These are phyloP conservation scores for Papilio demoleus DNA, from an alignment of 2,888 invertebrate genomes.

Conservation along the genomic window DNA sequence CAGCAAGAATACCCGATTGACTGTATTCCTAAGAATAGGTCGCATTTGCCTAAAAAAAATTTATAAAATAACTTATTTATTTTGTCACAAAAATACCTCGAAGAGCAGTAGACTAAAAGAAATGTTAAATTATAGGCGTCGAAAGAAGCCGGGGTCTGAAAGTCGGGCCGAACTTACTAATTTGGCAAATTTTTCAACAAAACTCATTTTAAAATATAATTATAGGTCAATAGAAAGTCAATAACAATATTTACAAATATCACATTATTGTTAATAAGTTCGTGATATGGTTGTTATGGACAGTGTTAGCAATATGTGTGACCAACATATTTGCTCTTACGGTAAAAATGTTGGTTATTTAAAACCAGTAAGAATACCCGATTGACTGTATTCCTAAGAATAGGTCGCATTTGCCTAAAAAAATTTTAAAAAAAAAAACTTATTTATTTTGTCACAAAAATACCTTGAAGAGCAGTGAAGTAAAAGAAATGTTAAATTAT, in stretches of 20 bases:
- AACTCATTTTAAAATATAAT: too few species aligned
- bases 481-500: slow-evolving; percentile 21
- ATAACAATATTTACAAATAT: too few species aligned
- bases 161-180: slow-evolving; percentile 17
- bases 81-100: not conserved
- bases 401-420: too few species aligned
- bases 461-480: slow-evolving; percentile 4
- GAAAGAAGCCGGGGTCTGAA: slow-evolving; percentile 3
- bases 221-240: too few species aligned
- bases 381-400: not conserved
- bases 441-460: slow-evolving; percentile 3
- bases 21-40: not conserved
- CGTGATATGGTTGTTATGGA: too few species aligned
- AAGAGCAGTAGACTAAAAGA: slow-evolving; percentile 7
- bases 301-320: too few species aligned
- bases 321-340: not conserved
- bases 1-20: not conserved
- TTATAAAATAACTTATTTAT: not conserved
- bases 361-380: not conserved
- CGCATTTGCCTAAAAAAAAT: too few species aligned
- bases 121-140: slow-evolving; percentile 27
- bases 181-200: too few species aligned
- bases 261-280: too few species aligned
- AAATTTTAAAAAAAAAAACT: not conserved
- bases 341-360: not conserved